Percentiles rank a stretch among this genome's conserved stretches.
Conservation (phyloP, 2,113 vertebrate genomes). For the Sialia sialis region DNA sequence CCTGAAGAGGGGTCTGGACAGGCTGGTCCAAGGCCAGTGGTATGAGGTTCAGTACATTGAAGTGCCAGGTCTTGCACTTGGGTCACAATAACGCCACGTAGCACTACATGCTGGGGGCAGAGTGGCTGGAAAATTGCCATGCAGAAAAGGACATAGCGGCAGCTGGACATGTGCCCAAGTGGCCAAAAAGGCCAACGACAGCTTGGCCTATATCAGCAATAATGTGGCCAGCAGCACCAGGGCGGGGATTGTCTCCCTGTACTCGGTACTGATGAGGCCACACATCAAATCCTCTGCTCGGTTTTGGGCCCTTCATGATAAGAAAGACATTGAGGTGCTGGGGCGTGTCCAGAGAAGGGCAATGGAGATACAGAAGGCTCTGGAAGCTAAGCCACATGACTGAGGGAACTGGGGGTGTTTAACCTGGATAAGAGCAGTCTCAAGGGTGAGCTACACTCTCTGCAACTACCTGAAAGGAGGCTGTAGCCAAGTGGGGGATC, state of each 20-base stretch:
- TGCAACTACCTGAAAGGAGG: neutral
- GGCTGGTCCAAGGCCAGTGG: neutral
- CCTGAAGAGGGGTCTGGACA: neutral
- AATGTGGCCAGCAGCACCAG: neutral
- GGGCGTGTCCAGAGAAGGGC: accelerated
- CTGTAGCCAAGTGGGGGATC: neutral
- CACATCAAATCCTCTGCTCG: no score
- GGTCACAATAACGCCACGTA: neutral
- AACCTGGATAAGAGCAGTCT: neutral
- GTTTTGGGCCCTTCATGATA: neutral
- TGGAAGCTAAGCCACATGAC: neutral
- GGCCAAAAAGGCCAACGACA: neutral
- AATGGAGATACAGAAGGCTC: neutral
- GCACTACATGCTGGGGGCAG: neutral
- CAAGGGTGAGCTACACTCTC: no score
- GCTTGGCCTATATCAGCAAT: neutral
- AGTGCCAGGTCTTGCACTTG: neutral
- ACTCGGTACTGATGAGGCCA: accelerated
- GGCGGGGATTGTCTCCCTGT: accelerated
- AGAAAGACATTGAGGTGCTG: neutral
- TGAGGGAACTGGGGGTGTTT: neutral
- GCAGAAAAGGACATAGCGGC: neutral
- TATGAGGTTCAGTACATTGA: accelerated
- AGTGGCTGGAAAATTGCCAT: neutral
- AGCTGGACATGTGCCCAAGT: neutral